Percentiles rank a stretch among this genome's conserved stretches.
Evolutionary conservation across 2,888 invertebrate genomes (phyloP).

Genomic region (Eumerus sabulonum): DNA sequence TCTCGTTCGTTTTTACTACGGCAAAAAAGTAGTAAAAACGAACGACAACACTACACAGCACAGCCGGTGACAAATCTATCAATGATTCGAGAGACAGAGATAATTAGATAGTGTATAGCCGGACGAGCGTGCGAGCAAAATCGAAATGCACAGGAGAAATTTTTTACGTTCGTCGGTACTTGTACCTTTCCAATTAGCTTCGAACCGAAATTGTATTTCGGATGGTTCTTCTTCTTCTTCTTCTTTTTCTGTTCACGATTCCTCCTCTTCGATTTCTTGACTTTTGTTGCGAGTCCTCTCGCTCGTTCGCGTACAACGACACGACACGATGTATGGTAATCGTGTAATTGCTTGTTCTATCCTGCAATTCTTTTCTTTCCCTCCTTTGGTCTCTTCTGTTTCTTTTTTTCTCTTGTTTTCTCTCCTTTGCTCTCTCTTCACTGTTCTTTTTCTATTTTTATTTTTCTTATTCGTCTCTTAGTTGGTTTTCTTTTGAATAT

Average conservation of each 20-base stretch:
- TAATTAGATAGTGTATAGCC: slow-evolving; percentile 12
- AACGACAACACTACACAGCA: slow-evolving; percentile 23
- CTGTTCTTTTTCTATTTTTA: slow-evolving; percentile 13
- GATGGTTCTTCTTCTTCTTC: too few relatives aligned
- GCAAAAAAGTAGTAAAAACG: slow-evolving; percentile 4
- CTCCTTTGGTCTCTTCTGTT: slow-evolving; percentile 10
- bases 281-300: slow-evolving; percentile 28
- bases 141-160: slow-evolving; percentile 53
- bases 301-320: slow-evolving; percentile 41
- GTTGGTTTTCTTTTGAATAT: slow-evolving; percentile 44
- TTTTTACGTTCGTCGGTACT: slow-evolving; percentile 57
- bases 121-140: slow-evolving; percentile 25
- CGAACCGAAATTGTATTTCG: too few relatives aligned
- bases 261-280: slow-evolving; percentile 11
- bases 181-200: too few relatives aligned
- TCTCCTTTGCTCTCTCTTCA: slow-evolving; percentile 42
- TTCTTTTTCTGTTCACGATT: slow-evolving; percentile 9
- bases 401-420: slow-evolving; percentile 27
- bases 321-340: slow-evolving; percentile 49
- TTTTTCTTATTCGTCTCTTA: slow-evolving; percentile 26
- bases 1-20: slow-evolving; percentile 47
- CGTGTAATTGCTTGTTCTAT: slow-evolving; percentile 42
- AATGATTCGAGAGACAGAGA: slow-evolving; percentile 42
- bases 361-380: slow-evolving; percentile 32
- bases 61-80: slow-evolving; percentile 53